Base-by-base conservation (phyloP, 2,797 vertebrate species). In the Spinibarbus caldwelli region DNA sequence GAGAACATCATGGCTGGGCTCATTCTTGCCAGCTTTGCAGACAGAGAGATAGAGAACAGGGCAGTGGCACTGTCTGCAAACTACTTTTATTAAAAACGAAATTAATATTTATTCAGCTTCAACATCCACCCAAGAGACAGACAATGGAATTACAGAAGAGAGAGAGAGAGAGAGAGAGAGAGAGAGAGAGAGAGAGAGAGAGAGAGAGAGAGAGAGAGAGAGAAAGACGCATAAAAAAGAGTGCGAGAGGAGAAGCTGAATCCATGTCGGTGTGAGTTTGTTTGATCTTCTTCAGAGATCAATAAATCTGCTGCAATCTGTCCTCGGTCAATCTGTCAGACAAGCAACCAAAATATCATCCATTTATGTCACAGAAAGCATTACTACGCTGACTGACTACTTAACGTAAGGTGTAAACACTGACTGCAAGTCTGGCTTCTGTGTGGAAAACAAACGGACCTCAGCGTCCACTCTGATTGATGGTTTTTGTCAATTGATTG, bases 61-160 rank as follows among this genome's bases (percentile, higher is more conserved):
- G 64, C 54, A 80, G 21, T 52, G 43, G 88, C 73, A 73, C 78
- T 75, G 64, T 89, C 86, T 83, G 88, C 87, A 89, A 87, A 89
- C 87, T 86, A 82, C 80, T 87, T 88, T 89, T 89, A 91, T 90
- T 89, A 91, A 90, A 90, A 90, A 88, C 66, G 38, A 89, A 86
- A 90, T 90, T 89, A 90, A 90, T 90, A 90, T 91, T 91, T 91
- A 90, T 91, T 88, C 84, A 90, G 89, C 85, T 84, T 88, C 86
- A 90, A 85, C 88, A 90, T 88, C 86, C 88, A 88, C 89, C 88
- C 82, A 86, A 84, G 88, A 90, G 87, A 87, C 84, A 90, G 87
- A 89, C 87, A 89, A 89, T 45, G 73, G 88, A 88, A 90, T 88
- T 90, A 90, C 68, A 81, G 31, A 59, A 80, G 62, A 64, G 78